These are phyloP conservation scores for Drosophila ohnishii DNA, from an alignment of 1,140 invertebrate genomes.

Conservation along the genomic window DNA sequence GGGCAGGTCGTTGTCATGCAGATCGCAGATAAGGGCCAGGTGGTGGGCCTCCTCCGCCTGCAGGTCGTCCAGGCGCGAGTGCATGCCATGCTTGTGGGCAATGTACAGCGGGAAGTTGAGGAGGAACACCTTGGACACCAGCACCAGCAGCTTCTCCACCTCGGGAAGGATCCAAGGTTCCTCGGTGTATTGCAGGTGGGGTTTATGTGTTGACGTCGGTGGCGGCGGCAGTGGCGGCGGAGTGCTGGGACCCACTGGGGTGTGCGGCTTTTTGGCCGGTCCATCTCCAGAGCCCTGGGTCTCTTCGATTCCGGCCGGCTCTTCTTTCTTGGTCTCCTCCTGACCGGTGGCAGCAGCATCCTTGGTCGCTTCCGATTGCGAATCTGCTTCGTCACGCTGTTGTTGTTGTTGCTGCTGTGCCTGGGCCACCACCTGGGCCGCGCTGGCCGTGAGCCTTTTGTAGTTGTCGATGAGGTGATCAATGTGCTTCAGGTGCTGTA, in stretches of 20 bases:
- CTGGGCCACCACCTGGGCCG: slow-evolving; percentile 70
- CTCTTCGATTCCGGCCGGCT: slow-evolving; percentile 39
- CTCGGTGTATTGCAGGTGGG: slow-evolving; percentile 73
- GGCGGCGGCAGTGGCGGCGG: slow-evolving; percentile 37
- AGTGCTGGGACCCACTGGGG: slow-evolving; percentile 37
- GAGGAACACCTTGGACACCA: slow-evolving; percentile 92
- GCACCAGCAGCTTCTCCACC: slow-evolving; percentile 90
- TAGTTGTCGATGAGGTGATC: slow-evolving; percentile 85
- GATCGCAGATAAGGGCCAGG: slow-evolving; percentile 93
- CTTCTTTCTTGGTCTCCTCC: slow-evolving; percentile 41
- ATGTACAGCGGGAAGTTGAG: slow-evolving; percentile 96
- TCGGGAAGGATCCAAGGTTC: slow-evolving; percentile 89
- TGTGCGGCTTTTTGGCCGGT: slow-evolving; percentile 39
- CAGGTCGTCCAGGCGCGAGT: slow-evolving; percentile 90
- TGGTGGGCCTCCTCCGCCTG: slow-evolving; percentile 90
- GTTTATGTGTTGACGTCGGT: slow-evolving; percentile 31
- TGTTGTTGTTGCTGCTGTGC: slow-evolving; percentile 34
- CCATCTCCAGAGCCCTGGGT: slow-evolving; percentile 54
- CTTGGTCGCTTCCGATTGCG: slow-evolving; percentile 38
- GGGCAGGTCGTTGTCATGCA: slow-evolving; percentile 96
- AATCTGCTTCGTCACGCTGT: slow-evolving; percentile 50
- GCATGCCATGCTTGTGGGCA: slow-evolving; percentile 93
- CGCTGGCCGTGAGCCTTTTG: slow-evolving; percentile 69
- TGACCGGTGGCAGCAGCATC: slow-evolving; percentile 14
- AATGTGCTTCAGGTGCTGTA: slow-evolving; percentile 89